These are phyloP conservation scores for Coregonus ussuriensis DNA, from an alignment of 2,797 vertebrate species.

Conservation along the genomic window DNA sequence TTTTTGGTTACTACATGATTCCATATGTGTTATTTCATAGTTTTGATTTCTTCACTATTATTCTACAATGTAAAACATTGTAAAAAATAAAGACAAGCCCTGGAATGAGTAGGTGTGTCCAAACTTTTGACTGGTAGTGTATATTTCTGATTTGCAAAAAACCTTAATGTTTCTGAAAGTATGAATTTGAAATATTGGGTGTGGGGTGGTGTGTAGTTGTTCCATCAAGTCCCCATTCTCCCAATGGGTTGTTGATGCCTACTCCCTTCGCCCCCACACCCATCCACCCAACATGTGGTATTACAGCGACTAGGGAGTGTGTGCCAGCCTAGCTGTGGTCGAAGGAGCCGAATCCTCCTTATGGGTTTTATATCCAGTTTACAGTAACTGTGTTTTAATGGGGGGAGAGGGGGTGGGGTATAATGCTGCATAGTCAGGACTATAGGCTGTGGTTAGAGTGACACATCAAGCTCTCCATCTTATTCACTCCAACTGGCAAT, in stretches of 20 bases:
- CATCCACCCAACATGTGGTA: slow-evolving; percentile 44
- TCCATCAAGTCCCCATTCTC: slow-evolving; percentile 32
- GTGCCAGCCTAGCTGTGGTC: slow-evolving; percentile 59
- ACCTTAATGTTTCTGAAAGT: neutral
- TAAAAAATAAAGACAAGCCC: no score
- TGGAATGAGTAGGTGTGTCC: no score
- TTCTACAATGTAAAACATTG: no score
- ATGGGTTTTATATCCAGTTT: slow-evolving; percentile 69
- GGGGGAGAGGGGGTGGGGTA: slow-evolving; percentile 27
- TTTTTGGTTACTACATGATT: no score
- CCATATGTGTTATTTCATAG: no score
- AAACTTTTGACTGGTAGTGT: no score
- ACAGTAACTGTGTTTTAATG: slow-evolving; percentile 68
- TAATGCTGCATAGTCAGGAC: slow-evolving; percentile 36
- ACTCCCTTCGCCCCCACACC: slow-evolving; percentile 7
- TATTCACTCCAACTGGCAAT: slow-evolving; percentile 52
- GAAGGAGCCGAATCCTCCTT: slow-evolving; percentile 38
- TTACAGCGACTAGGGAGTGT: slow-evolving; percentile 39
- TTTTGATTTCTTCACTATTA: no score
- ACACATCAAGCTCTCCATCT: slow-evolving; percentile 48
- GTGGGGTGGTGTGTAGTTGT: slow-evolving; percentile 41
- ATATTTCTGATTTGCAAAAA: slow-evolving; percentile 6
- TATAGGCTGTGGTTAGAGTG: slow-evolving; percentile 52
- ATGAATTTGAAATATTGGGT: slow-evolving; percentile 41
- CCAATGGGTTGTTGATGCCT: slow-evolving; percentile 45